A percentile compares a stretch with the other conserved stretches of the same genome.
These are phyloP conservation scores for Trididemnum miniatum DNA, from an alignment of 23 tunicate genomes.

Conservation along the genomic window DNA sequence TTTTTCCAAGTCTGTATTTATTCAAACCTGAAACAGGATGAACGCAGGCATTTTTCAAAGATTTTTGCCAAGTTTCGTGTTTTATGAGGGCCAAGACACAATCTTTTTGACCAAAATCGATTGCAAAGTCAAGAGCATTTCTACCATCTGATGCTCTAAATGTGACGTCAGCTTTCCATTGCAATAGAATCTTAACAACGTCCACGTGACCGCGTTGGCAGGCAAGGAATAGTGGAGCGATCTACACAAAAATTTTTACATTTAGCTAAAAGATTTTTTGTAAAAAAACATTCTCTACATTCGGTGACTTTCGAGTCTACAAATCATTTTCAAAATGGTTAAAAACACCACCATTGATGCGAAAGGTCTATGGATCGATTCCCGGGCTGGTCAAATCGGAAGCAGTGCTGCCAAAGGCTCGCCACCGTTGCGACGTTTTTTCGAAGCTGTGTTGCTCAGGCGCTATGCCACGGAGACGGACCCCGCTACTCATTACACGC, in stretches of 20 bases:
- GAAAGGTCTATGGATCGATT: no score
- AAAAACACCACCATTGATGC: neutral
- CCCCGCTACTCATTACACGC: no score
- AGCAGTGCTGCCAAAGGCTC: no score
- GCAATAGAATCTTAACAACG: slow-evolving; percentile 60
- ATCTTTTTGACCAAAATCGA: slow-evolving; percentile 84
- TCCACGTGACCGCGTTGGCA: slow-evolving; percentile 90
- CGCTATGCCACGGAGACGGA: no score
- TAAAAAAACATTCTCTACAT: no score
- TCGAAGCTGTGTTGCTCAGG: no score
- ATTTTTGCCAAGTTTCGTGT: slow-evolving; percentile 79
- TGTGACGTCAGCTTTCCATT: slow-evolving; percentile 96
- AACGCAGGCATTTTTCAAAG: slow-evolving; percentile 71
- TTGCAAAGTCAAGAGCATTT: slow-evolving; percentile 89
- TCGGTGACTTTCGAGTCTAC: no score
- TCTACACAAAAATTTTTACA: slow-evolving; percentile 32
- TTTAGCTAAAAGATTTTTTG: no score
- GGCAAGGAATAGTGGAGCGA: slow-evolving; percentile 76
- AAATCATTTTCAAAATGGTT: neutral
- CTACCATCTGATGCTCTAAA: slow-evolving; percentile 86
- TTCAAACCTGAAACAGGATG: slow-evolving; percentile 82
- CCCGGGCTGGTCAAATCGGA: no score
- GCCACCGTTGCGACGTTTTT: no score
- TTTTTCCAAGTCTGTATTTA: no score
- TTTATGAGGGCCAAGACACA: slow-evolving; percentile 81